Base-by-base conservation (phyloP, 2,797 vertebrate species). In the Coreius guichenoti region DNA sequence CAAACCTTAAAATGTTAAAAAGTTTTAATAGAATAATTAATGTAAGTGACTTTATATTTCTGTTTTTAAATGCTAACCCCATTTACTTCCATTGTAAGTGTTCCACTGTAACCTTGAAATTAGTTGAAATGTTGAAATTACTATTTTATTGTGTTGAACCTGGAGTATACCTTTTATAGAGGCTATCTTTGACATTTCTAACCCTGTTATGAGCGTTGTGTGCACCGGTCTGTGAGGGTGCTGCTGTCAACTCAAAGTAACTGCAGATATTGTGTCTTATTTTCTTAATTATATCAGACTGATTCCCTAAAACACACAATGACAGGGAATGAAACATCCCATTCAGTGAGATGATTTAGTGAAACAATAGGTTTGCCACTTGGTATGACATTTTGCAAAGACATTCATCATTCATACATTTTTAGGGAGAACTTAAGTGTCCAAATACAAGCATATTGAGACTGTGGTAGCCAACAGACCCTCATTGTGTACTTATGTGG, bases 181-280 rank as follows among this genome's bases (percentile, higher is more conserved):
- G 12, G 61, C 58, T 67, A 54, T 70, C 67, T 26, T 81, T 81
- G 21, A 80, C 63, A 70, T 81, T 69, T 81, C 31, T 39, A 82
- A 70, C 49, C 68, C 58, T 29, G 51, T n/a, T n/a, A n/a, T 11
- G 68, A 58, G 13, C 17, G 3, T 19, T 81, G 4, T 56, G 67
- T 58, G 80, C 68, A 58, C 14, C 11, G 29, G 49, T 70, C 23
- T 51, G 33, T 72, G 80, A 82, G 49, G 16, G 80, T 33, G 3
- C 67, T 82, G 80, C 80, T 82, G 80, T 82, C 80, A 58, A 19
- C 68, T 45, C 80, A 23, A 80, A 51, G 33, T 29, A 82, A 54
- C 47, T 82, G 23, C n/a, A 26, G 51, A 39, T 82, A 68, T 51
- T 21, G 23, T n/a, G 68, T 82, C 80, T 82, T 51, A 43, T 56